phyloP scores from a whole-genome alignment of 2,113 vertebrate genomes.

The Nothobranchius kuhntae region DNA sequence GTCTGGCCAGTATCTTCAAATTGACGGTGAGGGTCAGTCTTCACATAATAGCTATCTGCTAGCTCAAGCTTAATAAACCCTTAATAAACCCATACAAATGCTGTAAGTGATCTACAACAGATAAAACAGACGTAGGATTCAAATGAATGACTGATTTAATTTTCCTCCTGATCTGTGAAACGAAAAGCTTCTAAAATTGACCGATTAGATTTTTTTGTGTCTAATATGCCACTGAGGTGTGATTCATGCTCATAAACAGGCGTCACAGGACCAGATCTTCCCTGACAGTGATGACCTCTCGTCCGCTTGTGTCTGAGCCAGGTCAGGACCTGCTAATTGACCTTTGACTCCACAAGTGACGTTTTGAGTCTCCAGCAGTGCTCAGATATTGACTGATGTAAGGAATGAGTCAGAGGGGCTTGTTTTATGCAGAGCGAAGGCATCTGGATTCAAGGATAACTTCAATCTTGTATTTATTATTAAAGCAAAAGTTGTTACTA shows the following conservation, averaged over 20 bases:
- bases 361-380: slow-evolving; percentile 6
- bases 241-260: slow-evolving; percentile 51
- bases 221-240: slow-evolving; percentile 23
- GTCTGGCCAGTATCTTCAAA: too few relatives aligned
- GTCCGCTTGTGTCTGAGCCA: slow-evolving; percentile 14
- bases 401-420: slow-evolving; percentile 45
- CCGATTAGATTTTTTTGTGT: not conserved
- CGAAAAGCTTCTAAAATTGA: slow-evolving; percentile 12
- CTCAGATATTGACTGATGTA: slow-evolving; percentile 36
- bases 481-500: slow-evolving; percentile 13
- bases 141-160: slow-evolving; percentile 6
- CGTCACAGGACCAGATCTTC: slow-evolving; percentile 35
- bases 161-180: slow-evolving; percentile 9
- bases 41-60: too few relatives aligned
- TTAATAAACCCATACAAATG: too few relatives aligned
- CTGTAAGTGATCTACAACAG: too few relatives aligned
- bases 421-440: slow-evolving; percentile 13
- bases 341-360: slow-evolving; percentile 30
- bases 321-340: slow-evolving; percentile 41
- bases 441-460: slow-evolving; percentile 11
- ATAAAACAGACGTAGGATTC: not conserved
- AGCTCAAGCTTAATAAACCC: too few relatives aligned
- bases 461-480: slow-evolving; percentile 3
- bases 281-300: slow-evolving; percentile 7
- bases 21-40: too few relatives aligned